phyloP scores from a whole-genome alignment of 2,113 vertebrate species.

The Tursiops truncatus region DNA sequence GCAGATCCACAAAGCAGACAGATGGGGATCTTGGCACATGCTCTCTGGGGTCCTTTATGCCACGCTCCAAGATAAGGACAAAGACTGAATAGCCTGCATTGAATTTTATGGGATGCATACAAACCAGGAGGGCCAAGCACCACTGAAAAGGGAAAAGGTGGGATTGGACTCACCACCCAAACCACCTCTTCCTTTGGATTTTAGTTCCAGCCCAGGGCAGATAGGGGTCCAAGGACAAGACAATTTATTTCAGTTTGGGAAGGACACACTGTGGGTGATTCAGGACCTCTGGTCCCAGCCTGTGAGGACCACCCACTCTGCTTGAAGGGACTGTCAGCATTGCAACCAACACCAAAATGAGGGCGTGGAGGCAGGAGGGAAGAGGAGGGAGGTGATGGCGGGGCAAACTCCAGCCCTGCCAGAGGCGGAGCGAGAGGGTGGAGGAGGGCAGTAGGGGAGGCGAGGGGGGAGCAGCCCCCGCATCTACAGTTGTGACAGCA shows the following conservation, averaged over 20 bases:
- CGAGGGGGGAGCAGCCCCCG: background rate
- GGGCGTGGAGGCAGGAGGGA: rapidly evolving
- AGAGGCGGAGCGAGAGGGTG: rapidly evolving
- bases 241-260: background rate
- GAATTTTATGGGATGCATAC: too few relatives aligned
- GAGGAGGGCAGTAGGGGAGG: background rate
- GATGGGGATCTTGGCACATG: rapidly evolving
- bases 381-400: background rate
- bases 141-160: background rate
- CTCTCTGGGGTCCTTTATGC: background rate
- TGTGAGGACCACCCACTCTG: too few relatives aligned
- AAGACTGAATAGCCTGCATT: background rate
- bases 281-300: background rate
- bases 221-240: background rate
- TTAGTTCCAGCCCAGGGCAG: background rate
- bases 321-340: background rate
- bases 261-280: background rate
- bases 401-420: too few relatives aligned
- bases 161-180: background rate
- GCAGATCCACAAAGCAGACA: background rate
- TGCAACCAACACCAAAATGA: background rate
- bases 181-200: background rate
- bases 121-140: background rate
- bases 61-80: background rate
- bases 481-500: background rate